Base-by-base conservation (phyloP, 2,797 vertebrate genomes). In the Pangasius sanitwongsei region DNA sequence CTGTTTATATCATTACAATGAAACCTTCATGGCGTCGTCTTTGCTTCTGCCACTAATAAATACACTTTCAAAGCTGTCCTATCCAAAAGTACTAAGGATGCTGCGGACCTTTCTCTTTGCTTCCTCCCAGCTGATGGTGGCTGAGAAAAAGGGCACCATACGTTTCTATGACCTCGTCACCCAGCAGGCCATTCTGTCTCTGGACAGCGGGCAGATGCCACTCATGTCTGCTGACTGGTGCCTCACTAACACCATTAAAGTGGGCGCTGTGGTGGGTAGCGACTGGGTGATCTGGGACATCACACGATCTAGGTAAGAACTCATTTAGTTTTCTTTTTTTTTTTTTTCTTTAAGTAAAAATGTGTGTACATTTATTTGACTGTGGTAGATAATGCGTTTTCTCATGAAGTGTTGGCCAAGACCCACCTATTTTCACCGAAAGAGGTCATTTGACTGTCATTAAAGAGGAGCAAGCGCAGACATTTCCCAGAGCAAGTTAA, bases 251-350 rank as follows among this genome's bases (percentile, higher is more conserved):
- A 97, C 97, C 12, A 97, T 99, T 91, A 98, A 98, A 95, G 97
- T 99, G 15, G 98, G 98, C 16, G 98, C 97, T 2, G 98, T 98
- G 93, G 97, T 96, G 16, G 98, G 97, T 88, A 98, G 94, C 81
- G 97, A 99, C 93, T 99, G 98, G 98, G 91, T 98, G 88, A 97
- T 99, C 92, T 99, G 98, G 98, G 98, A 99, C 90, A 98, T 99
- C 87, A 97, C 97, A 69, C 95, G 96, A 61, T 99, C 98, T 93
- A 99, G 98, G 98, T 99, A 95, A 93, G 78, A 84, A 69, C 9
- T 25, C 6, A 0, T 3, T 1, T 2, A 18, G 8, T n/a, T 25
- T 28, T 37, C 2, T 44, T 65, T 25, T 44, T 50, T 18, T 63
- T 83, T 20, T 25, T n/a, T 44, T 63, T 3, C 37, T 37, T 85